Percentiles rank a stretch among this genome's conserved stretches.
Evolutionary conservation across 2,797 vertebrate species (phyloP).

Genomic region (Ficedula albicollis): DNA sequence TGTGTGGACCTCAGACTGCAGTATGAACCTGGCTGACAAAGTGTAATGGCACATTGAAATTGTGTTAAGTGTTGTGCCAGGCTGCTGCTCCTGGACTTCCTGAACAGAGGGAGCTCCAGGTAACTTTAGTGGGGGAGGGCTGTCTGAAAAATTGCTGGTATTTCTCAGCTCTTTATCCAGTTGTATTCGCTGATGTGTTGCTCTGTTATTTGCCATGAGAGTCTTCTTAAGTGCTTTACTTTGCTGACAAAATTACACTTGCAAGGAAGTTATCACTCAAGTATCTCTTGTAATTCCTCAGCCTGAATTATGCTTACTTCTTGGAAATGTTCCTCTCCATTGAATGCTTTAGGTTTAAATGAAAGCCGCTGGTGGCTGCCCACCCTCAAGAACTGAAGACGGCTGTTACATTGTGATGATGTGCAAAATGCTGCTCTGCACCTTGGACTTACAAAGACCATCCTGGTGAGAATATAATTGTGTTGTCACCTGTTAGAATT

Average conservation of each 20-base stretch:
- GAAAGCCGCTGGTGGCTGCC: fast-evolving
- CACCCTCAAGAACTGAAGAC: neutral
- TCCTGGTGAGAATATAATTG: fast-evolving
- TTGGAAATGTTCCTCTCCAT: neutral
- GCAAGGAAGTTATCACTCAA: neutral
- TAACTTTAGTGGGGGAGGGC: neutral
- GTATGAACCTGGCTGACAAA: neutral
- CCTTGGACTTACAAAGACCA: neutral
- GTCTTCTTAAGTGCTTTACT: neutral
- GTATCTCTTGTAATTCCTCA: neutral
- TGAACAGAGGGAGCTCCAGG: neutral
- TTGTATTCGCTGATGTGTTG: neutral
- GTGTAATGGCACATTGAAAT: neutral
- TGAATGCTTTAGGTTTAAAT: neutral
- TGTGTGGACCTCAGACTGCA: neutral
- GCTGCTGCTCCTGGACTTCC: neutral
- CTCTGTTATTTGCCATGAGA: neutral
- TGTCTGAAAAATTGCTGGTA: neutral
- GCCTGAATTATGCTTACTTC: neutral
- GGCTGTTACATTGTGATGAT: fast-evolving
- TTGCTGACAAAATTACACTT: neutral
- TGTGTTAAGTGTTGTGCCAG: neutral
- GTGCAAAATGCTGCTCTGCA: neutral
- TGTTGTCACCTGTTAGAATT: neutral
- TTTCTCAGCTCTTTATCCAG: neutral